Evolutionary conservation across 2,797 vertebrate species (phyloP).

Genomic region (Paguma larvata): DNA sequence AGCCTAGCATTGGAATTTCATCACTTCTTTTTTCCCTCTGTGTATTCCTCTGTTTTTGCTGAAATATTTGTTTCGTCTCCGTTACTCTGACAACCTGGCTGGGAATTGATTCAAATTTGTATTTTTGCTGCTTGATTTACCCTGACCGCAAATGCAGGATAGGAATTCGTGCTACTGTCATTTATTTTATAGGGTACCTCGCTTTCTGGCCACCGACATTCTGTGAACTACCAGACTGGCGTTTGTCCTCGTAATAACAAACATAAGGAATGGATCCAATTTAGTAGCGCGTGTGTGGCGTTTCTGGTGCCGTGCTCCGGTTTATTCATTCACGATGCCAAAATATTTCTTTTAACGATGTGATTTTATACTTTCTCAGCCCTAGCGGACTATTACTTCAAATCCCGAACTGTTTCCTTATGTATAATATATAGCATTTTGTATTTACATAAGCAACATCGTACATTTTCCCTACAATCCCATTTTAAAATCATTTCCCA

Average conservation of each 20-base stretch:
- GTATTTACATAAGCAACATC: background rate
- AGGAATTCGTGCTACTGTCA: background rate
- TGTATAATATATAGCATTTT: background rate
- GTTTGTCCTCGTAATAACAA: background rate
- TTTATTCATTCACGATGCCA: background rate
- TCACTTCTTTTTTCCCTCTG: background rate
- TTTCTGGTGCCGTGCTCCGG: background rate
- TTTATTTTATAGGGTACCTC: background rate
- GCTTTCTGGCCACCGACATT: background rate
- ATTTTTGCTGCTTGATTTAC: background rate
- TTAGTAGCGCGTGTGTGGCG: background rate
- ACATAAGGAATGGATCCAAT: background rate
- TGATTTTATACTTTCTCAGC: background rate
- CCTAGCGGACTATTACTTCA: background rate
- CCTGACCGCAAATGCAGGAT: background rate
- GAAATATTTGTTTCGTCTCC: background rate
- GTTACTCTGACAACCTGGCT: background rate
- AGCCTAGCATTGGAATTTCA: background rate
- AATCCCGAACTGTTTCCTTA: background rate
- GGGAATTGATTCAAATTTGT: background rate
- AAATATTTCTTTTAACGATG: background rate
- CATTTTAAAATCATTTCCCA: constrained; percentile 7
- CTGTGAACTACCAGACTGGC: background rate
- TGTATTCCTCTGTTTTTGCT: background rate
- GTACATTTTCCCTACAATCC: background rate